A percentile compares a stretch with the other conserved stretches of the same genome.
phyloP scores from a whole-genome alignment of 2,113 vertebrate species.

The Dicentrarchus labrax region DNA sequence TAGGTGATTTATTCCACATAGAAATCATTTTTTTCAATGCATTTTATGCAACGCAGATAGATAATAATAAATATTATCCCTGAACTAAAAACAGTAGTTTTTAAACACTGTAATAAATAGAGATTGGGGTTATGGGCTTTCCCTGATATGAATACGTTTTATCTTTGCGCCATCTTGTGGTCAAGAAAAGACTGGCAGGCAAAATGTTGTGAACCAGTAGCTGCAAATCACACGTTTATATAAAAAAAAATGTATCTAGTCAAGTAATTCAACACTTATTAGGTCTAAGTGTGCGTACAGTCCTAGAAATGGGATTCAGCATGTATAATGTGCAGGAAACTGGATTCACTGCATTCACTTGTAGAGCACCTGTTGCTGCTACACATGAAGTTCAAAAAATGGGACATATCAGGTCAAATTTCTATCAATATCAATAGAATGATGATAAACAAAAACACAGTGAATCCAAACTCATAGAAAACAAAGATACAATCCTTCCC shows the following conservation, averaged over 20 bases:
- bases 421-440: neutral
- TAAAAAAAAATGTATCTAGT: neutral
- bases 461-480: neutral
- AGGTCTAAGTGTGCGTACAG: neutral
- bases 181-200: conserved; percentile 25
- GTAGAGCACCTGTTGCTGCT: neutral
- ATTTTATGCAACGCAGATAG: too few species aligned
- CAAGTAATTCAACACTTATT: neutral
- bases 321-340: neutral
- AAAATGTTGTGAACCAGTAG: neutral
- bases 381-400: neutral
- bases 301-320: neutral
- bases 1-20: too few species aligned
- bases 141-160: neutral
- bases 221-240: neutral
- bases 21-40: too few species aligned
- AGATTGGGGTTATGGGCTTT: too few species aligned
- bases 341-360: neutral
- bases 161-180: conserved; percentile 63
- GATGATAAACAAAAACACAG: neutral
- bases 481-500: neutral
- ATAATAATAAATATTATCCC: too few species aligned
- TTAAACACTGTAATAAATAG: too few species aligned
- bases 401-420: neutral
- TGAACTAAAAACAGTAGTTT: neutral